A percentile compares a stretch with the other conserved stretches of the same genome.
phyloP scores from a whole-genome alignment of 2,888 invertebrate species.

The Limnephilus auricula region DNA sequence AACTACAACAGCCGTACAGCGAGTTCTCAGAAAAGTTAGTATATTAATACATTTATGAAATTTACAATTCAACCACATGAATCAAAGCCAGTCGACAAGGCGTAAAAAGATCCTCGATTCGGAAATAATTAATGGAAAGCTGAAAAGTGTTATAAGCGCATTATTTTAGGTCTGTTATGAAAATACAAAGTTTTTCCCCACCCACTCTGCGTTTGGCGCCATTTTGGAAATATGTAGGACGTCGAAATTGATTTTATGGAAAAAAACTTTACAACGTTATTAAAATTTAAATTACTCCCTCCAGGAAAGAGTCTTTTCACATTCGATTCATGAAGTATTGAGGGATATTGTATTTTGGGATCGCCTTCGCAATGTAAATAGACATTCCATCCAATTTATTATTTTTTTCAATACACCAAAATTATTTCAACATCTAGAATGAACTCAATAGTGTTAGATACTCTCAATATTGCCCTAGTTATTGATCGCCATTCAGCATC shows the following conservation, averaged over 20 bases:
- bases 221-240: background rate
- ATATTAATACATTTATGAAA: background rate
- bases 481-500: too few species aligned
- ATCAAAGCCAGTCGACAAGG: background rate
- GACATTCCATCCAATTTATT: too few species aligned
- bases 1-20: background rate
- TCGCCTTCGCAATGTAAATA: too few species aligned
- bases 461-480: too few species aligned
- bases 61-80: background rate
- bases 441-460: too few species aligned
- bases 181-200: background rate
- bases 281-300: too few species aligned
- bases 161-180: background rate
- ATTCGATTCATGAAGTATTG: too few species aligned
- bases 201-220: background rate
- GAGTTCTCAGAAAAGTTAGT: background rate
- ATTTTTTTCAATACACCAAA: too few species aligned
- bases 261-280: too few species aligned
- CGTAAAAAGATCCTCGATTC: background rate
- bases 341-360: too few species aligned
- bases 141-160: background rate
- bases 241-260: background rate
- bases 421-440: too few species aligned
- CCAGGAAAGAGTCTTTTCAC: too few species aligned
- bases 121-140: background rate